Evolutionary conservation across 2,888 invertebrate genomes (phyloP).

Genomic region (Myathropa florea): DNA sequence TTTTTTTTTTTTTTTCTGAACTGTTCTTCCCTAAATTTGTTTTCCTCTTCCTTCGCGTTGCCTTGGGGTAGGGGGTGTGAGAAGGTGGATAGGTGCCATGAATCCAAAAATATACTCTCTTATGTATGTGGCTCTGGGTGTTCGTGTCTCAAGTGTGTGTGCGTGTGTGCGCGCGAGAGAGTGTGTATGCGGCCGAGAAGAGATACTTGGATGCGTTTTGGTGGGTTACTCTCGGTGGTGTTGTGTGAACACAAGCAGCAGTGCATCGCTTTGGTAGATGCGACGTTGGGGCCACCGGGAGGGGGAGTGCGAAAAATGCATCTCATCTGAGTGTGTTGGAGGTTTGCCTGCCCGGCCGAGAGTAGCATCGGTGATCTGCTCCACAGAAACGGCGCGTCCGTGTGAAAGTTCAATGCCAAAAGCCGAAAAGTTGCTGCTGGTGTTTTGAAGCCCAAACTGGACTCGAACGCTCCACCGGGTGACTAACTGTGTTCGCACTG

Average conservation of each 20-base stretch:
- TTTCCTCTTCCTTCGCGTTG: not conserved
- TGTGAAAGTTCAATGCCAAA: constrained; percentile 59
- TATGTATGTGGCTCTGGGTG: constrained; percentile 8
- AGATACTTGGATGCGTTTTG: not conserved
- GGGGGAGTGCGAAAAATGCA: constrained; percentile 37
- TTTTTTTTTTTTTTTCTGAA: not conserved
- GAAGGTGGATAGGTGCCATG: constrained; percentile 34
- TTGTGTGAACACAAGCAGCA: not conserved
- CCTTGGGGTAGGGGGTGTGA: constrained; percentile 35
- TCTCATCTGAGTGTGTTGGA: not conserved
- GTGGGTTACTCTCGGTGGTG: not conserved
- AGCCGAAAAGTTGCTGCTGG: constrained; percentile 7
- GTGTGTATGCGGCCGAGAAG: constrained; percentile 1
- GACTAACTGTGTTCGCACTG: not conserved
- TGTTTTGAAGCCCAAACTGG: not conserved
- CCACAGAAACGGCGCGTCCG: not conserved
- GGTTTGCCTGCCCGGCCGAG: constrained; percentile 16
- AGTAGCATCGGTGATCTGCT: constrained; percentile 8
- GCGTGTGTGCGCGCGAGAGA: not conserved
- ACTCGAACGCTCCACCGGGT: not conserved
- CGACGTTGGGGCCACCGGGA: not conserved
- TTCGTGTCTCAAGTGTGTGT: not conserved
- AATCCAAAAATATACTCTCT: constrained; percentile 61
- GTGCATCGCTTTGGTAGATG: not conserved
- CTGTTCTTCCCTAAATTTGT: constrained; percentile 1